Conservation (phyloP, 1,140 invertebrate genomes). For the Drosophila funebris region DNA sequence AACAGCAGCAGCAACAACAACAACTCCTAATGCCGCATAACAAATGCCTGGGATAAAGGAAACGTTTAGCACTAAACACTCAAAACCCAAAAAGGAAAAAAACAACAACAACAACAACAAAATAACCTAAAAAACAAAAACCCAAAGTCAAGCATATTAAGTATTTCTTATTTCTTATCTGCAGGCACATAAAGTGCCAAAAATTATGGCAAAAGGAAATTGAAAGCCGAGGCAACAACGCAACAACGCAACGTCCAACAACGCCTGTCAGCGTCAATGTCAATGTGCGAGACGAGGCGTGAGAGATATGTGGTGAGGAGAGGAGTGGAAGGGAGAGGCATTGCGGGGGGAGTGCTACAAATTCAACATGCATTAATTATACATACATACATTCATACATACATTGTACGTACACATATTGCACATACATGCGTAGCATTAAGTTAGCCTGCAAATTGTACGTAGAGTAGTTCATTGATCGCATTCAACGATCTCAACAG, state of each 20-base stretch:
- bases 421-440: not conserved
- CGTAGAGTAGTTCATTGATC: conserved; percentile 1
- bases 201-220: conserved; percentile 78
- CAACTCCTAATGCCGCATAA: conserved; percentile 31
- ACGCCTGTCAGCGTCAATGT: conserved; percentile 19
- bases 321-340: not conserved
- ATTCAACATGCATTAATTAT: conserved; percentile 9
- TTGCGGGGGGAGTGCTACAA: not conserved
- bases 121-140: not conserved
- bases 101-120: conserved; percentile 1
- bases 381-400: not conserved
- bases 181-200: conserved; percentile 71
- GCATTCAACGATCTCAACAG: not conserved
- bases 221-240: conserved; percentile 23
- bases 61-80: conserved; percentile 74
- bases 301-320: no score
- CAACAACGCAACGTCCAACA: not conserved
- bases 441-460: not conserved
- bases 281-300: conserved; percentile 13
- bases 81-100: conserved; percentile 26
- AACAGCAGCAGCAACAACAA: conserved; percentile 1
- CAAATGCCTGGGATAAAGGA: conserved; percentile 45
- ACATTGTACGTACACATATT: not conserved
- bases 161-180: conserved; percentile 67
- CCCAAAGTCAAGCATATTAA: conserved; percentile 45